Evolutionary conservation across 2,797 vertebrate species (phyloP), one percentile per base, ranked within the genome.

Genomic region (Dermochelys coriacea): DNA sequence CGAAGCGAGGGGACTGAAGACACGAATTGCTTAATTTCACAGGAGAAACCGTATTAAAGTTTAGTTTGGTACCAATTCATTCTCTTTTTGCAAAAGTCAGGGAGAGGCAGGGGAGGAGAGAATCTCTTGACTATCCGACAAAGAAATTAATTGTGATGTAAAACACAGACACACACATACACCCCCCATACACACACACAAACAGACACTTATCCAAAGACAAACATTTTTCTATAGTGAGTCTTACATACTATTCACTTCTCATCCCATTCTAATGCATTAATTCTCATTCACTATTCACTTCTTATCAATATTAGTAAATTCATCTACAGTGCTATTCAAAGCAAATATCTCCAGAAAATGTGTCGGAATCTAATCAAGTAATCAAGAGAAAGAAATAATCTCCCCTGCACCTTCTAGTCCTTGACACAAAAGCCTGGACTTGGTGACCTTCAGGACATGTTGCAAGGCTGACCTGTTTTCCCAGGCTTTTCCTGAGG

Each of bases 71-170:
- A 57, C 83, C 55, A 68, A 45, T 78, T 88, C 64, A 55, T 95
- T 94, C 82, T 82, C 27, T 45, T 64, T 47, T 59, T 88, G 85
- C 84, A 92, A 80, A 3, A 54, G n/a, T 34, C 50, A 84, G 87
- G 85, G 71, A 68, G 80, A 61, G 31, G 15, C 31, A n/a, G 31
- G 31, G 59, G 92, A 94, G 93, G 86, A 91, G 96, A 96, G 81
- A 91, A 61, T 41, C 14, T 81, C 68, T 95, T 96, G 92, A 93
- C 71, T 49, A 71, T 91, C 21, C n/a, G 91, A 92, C 96, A 95
- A 95, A 88, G 52, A 79, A 94, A 88, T 23, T 29, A 81, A 75
- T 61, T 77, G 80, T 93, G n/a, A 87, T 77, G 90, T 90, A 94
- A 95, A 88, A 87, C 54, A 84, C n/a, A 59, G 41, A 81, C 52